Conservation (phyloP, 2,113 vertebrate species). For the Scophthalmus maximus region DNA sequence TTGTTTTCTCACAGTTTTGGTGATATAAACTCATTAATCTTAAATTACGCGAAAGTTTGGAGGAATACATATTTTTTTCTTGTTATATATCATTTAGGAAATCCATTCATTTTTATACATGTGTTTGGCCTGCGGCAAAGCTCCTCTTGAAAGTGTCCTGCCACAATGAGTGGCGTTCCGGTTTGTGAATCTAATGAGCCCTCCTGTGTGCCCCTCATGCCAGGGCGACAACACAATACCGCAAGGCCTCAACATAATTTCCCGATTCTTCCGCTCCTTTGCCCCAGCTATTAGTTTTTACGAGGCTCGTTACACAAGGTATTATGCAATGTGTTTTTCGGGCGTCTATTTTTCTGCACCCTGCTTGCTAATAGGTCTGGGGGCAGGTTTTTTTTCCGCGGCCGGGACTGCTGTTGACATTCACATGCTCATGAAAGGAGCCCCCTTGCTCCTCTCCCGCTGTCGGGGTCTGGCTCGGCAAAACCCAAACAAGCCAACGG, state of each 20-base stretch:
- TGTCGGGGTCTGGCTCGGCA: conserved; percentile 18
- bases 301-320: conserved; percentile 60
- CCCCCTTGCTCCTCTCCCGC: conserved; percentile 28
- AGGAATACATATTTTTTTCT: background rate
- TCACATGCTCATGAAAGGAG: conserved; percentile 53
- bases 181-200: conserved; percentile 20
- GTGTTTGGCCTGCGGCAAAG: background rate
- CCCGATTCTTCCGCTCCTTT: conserved; percentile 65
- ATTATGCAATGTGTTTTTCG: conserved; percentile 73
- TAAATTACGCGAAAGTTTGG: background rate
- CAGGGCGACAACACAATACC: conserved; percentile 49
- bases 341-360: conserved; percentile 50
- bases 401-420: conserved; percentile 50
- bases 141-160: background rate
- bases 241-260: conserved; percentile 65
- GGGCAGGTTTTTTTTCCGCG: conserved; percentile 41
- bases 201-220: conserved; percentile 47
- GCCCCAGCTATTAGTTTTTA: conserved; percentile 67
- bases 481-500: conserved; percentile 61
- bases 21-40: no score
- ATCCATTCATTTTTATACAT: background rate
- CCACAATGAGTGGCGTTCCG: background rate
- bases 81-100: background rate
- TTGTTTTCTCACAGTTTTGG: no score
- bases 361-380: conserved; percentile 49